phyloP scores from a whole-genome alignment of 2,113 vertebrate species.

The Sinocyclocheilus rhinocerous region DNA sequence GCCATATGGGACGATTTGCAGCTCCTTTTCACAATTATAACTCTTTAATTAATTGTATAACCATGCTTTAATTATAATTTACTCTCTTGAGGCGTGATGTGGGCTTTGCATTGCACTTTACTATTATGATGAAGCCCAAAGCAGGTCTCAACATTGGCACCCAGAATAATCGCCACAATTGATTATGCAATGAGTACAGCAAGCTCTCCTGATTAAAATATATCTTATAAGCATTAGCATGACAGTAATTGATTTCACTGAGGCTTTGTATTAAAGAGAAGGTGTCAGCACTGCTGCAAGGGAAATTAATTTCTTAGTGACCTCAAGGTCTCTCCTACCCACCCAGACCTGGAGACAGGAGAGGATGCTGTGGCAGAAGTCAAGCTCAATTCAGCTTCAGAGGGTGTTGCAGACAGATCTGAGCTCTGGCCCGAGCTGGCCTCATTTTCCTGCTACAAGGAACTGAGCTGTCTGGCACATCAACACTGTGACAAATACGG shows the following conservation, averaged over 20 bases:
- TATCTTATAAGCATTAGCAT: background rate
- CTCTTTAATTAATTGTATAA: background rate
- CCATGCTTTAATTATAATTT: background rate
- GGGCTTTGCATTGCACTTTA: background rate
- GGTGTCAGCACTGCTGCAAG: background rate
- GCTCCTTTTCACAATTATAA: background rate
- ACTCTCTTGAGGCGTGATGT: background rate
- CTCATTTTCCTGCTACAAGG: constrained; percentile 27
- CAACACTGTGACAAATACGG: constrained; percentile 24
- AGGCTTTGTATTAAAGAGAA: constrained; percentile 23
- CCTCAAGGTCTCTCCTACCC: constrained; percentile 1
- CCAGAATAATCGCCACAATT: background rate
- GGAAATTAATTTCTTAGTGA: constrained; percentile 26
- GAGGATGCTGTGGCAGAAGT: background rate
- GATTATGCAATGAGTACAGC: background rate
- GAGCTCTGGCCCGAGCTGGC: background rate
- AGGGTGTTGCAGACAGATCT: constrained; percentile 25
- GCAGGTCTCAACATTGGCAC: background rate
- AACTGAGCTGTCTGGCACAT: constrained; percentile 43
- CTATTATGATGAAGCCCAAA: background rate
- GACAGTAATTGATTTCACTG: constrained; percentile 1
- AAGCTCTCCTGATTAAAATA: background rate
- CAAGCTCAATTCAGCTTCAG: constrained; percentile 18
- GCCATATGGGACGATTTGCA: background rate
- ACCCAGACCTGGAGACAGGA: constrained; percentile 5